Conservation (phyloP, 2,888 invertebrate species). For the Trachelus tabidus region DNA sequence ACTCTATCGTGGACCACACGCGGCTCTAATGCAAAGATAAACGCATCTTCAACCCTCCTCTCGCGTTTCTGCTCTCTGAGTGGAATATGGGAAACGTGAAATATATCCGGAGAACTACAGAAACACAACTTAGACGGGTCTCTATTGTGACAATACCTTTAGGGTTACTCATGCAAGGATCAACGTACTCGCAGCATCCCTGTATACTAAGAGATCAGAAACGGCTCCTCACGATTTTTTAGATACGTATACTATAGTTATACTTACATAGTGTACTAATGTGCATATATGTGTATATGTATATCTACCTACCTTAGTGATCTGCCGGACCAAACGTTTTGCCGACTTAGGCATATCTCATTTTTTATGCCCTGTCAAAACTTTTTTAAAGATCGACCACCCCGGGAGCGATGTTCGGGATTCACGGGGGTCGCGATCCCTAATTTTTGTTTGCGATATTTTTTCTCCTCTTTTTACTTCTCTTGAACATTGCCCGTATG, state of each 20-base stretch:
- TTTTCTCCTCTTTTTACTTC: neutral
- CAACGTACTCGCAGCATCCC: neutral
- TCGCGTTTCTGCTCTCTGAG: conserved; percentile 1
- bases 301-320: neutral
- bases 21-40: conserved; percentile 34
- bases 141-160: conserved; percentile 1
- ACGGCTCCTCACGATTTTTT: neutral
- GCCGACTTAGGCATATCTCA: neutral
- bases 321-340: neutral
- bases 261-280: neutral
- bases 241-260: neutral
- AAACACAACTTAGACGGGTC: neutral
- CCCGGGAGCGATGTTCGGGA: neutral
- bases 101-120: neutral
- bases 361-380: neutral
- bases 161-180: neutral
- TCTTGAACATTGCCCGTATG: neutral
- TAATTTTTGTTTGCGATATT: neutral
- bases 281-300: neutral
- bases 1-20: conserved; percentile 30
- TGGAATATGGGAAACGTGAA: conserved; percentile 3
- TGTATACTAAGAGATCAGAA: neutral
- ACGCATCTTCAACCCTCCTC: conserved; percentile 4
- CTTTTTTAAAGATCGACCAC: neutral
- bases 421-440: neutral